Conservation (phyloP, 2,888 invertebrate species). For the Lochmaea crataegi region DNA sequence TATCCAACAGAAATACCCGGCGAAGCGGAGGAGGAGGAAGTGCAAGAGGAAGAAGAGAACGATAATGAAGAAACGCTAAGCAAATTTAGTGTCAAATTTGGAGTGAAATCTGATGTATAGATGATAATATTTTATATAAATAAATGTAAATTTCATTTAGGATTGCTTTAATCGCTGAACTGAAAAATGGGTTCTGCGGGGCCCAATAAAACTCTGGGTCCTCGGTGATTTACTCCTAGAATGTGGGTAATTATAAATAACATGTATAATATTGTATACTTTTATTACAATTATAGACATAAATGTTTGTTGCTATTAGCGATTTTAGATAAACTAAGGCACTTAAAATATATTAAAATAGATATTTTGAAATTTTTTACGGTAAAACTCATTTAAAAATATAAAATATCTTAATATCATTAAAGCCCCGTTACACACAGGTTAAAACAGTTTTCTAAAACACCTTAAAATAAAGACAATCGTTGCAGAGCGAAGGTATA, state of each 20-base stretch:
- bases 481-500: background rate
- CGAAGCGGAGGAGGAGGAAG: conserved; percentile 12
- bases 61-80: background rate
- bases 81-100: background rate
- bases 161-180: no score
- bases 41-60: background rate
- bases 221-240: no score
- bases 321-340: background rate
- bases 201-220: no score
- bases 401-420: background rate
- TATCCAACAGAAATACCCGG: conserved; percentile 35
- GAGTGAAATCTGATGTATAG: background rate
- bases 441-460: background rate
- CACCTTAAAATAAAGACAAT: background rate
- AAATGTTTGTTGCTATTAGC: background rate
- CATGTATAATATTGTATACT: background rate
- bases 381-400: background rate
- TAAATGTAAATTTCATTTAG: background rate
- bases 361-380: conserved; percentile 4
- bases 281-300: background rate
- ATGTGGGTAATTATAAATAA: background rate
- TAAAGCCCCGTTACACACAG: background rate
- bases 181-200: no score
- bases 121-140: background rate
- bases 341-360: background rate